Evolutionary conservation across 1,140 invertebrate genomes (phyloP).

Genomic region (Xylocopa sonorina): DNA sequence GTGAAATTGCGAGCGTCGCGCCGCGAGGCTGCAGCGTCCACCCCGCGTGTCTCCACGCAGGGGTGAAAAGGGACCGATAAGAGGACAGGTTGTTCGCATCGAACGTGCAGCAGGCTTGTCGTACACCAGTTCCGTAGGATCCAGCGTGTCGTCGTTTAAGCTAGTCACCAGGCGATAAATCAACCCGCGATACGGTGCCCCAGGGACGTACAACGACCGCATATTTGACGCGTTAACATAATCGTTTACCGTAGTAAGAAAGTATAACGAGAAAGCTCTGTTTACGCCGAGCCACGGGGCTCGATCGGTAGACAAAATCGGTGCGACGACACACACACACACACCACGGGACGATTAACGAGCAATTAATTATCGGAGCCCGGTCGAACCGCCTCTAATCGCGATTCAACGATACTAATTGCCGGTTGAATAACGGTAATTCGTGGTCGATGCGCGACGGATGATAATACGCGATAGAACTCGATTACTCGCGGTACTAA

Average conservation of each 20-base stretch:
- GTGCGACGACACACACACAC: too few species aligned
- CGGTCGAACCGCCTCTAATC: background rate
- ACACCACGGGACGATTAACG: too few species aligned
- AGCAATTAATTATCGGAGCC: constrained; percentile 14
- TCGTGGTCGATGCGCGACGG: background rate
- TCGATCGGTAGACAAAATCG: constrained; percentile 5
- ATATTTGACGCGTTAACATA: constrained; percentile 24
- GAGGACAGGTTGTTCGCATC: constrained; percentile 15
- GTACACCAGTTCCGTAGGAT: background rate
- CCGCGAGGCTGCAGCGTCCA: background rate
- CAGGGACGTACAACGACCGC: background rate
- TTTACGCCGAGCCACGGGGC: background rate
- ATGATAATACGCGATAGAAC: background rate
- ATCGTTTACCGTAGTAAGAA: background rate
- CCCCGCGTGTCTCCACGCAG: background rate
- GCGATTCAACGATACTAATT: constrained; percentile 5
- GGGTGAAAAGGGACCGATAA: constrained; percentile 3
- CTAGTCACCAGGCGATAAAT: background rate
- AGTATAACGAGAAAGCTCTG: background rate
- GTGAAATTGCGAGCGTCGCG: constrained; percentile 7
- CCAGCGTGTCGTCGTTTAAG: constrained; percentile 5
- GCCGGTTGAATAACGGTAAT: background rate
- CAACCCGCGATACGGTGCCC: constrained; percentile 7
- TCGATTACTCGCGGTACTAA: background rate
- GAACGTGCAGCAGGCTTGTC: constrained; percentile 1